Percentiles rank a stretch among this genome's conserved stretches.
phyloP scores from a whole-genome alignment of 2,888 invertebrate species.

The Drosophila flavopinicola region DNA sequence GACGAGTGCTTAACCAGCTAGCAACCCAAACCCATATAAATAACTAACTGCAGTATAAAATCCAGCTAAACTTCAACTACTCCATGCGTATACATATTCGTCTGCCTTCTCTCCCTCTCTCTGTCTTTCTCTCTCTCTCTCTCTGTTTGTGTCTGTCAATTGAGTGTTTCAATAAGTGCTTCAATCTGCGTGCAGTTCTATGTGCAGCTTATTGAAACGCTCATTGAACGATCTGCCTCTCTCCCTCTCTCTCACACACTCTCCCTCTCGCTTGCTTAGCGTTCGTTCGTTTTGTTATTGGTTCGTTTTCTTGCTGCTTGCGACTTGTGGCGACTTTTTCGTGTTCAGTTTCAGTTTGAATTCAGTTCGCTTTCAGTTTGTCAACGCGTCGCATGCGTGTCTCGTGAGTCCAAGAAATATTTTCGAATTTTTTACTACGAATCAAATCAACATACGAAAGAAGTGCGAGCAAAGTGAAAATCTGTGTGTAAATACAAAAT shows the following conservation, averaged over 20 bases:
- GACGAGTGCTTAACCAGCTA: conserved; percentile 49
- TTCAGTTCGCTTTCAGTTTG: conserved; percentile 73
- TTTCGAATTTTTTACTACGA: conserved; percentile 13
- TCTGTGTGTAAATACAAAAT: conserved; percentile 23
- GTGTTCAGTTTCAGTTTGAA: conserved; percentile 62
- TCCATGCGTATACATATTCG: conserved; percentile 31
- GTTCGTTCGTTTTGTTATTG: conserved; percentile 56
- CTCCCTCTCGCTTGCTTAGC: conserved; percentile 10
- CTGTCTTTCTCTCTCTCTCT: background rate
- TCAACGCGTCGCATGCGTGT: conserved; percentile 74
- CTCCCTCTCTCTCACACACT: conserved; percentile 6
- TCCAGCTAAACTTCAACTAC: conserved; percentile 37
- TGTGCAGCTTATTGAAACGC: conserved; percentile 32
- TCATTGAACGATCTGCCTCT: conserved; percentile 58
- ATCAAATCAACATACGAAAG: conserved; percentile 25
- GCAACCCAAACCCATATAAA: conserved; percentile 45
- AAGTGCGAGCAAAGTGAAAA: conserved; percentile 40
- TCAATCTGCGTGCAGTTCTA: conserved; percentile 19
- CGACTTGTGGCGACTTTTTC: conserved; percentile 57
- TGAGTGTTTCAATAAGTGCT: conserved; percentile 31
- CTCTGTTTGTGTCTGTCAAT: conserved; percentile 46
- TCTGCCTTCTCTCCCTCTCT: conserved; percentile 2
- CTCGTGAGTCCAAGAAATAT: conserved; percentile 14
- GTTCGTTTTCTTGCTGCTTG: conserved; percentile 13
- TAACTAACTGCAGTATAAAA: conserved; percentile 50